Evolutionary conservation across 2,113 vertebrate genomes (phyloP), one percentile per base, ranked within the genome.

Genomic region (Salvelinus namaycush): DNA sequence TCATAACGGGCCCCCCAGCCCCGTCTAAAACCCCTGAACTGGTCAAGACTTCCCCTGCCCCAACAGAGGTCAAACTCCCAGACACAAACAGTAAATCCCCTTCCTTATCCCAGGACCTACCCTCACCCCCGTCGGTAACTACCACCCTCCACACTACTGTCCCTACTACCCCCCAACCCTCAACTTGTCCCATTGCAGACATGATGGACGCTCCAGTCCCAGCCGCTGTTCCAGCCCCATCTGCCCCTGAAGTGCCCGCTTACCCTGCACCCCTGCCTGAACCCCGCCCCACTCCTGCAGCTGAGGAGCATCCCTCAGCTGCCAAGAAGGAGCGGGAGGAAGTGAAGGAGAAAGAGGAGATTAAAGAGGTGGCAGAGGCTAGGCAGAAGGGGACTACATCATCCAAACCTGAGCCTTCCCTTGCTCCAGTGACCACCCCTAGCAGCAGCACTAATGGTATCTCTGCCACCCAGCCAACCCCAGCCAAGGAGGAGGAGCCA

Each of bases 181-280:
- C 86, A 7, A 83, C 76, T 5, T 71, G 83, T 76, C 78, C 86
- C 20, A 79, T 89, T 71, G 81, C 86, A 39, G 93, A 93, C 26
- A 78, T 80, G 11, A 91, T 92, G 79, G 93, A 93, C 39, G 74
- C 91, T 2, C 39, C 9, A 34, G 34, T 6, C 5, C 71, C 74
- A 44, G 80, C 4, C 60, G 69, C 74, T 54, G 81, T 70, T 64
- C 90, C 86, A 48, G 79, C 5, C 60, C 81, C 5, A 73, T 77
- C 76, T 64, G 89, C 88, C 0, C 87, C 89, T 4, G 90, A 91
- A 73, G 87, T 91, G 81, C 93, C 90, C 65, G 93, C 79, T 27
- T 94, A 95, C 92, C 94, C 89, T 65, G 93, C 91, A 64, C 92
- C 85, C 26, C 77, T 86, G 34, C 93, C 93, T 3, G 89, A 89